phyloP scores from a whole-genome alignment of 2,113 vertebrate species.

The Triplophysa dalaica region DNA sequence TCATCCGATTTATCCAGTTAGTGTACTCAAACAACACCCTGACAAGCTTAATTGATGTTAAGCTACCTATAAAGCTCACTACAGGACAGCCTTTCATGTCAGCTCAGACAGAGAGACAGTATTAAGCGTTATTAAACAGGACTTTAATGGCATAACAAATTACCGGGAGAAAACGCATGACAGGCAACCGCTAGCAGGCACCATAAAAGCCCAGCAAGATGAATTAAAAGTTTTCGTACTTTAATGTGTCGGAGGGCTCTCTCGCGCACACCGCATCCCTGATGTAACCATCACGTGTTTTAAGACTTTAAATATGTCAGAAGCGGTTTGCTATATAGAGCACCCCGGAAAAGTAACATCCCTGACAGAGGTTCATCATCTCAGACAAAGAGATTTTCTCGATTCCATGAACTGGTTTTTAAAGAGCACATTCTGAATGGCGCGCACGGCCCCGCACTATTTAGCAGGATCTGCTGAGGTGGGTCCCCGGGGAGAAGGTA shows the following conservation, averaged over 20 bases:
- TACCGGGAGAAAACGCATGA: slow-evolving; percentile 27
- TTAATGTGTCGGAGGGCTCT: background rate
- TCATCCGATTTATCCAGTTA: background rate
- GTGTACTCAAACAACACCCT: slow-evolving; percentile 28
- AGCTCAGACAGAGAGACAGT: slow-evolving; percentile 5
- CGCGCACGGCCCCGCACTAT: background rate
- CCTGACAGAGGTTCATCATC: background rate
- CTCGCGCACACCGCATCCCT: background rate
- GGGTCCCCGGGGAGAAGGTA: slow-evolving; percentile 25
- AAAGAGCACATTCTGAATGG: slow-evolving; percentile 26
- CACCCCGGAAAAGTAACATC: background rate
- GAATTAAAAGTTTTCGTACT: slow-evolving; percentile 20
- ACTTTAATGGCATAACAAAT: slow-evolving; percentile 21
- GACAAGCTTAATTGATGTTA: slow-evolving; percentile 37
- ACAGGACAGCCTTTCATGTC: slow-evolving; percentile 39
- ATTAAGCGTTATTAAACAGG: slow-evolving; percentile 26
- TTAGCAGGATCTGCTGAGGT: slow-evolving; percentile 31
- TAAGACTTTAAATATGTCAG: slow-evolving; percentile 35
- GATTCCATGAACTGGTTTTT: slow-evolving; percentile 46
- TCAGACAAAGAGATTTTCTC: slow-evolving; percentile 34
- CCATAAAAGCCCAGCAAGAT: slow-evolving; percentile 23
- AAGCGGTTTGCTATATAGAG: slow-evolving; percentile 42
- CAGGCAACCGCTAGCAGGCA: slow-evolving; percentile 21
- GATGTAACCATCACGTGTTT: slow-evolving; percentile 31
- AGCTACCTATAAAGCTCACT: slow-evolving; percentile 21